Percentiles rank a stretch among this genome's conserved stretches.
These are phyloP conservation scores for Hemicentrotus pulcherrimus DNA, from an alignment of 35 echinoderm and acorn worm genomes.

Conservation along the genomic window DNA sequence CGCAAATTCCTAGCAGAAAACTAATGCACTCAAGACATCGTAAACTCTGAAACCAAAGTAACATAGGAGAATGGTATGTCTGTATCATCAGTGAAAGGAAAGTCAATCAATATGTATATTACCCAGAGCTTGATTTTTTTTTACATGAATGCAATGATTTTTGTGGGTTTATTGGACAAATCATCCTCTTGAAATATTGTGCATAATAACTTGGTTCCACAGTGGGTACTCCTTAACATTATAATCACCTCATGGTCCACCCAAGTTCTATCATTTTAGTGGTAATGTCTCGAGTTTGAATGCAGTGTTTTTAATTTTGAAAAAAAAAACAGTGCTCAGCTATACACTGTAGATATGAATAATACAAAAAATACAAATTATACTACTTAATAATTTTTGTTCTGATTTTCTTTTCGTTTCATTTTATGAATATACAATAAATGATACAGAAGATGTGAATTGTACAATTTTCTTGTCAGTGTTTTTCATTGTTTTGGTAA, in stretches of 20 bases:
- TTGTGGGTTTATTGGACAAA: background rate
- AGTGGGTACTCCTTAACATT: background rate
- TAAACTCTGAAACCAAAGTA: background rate
- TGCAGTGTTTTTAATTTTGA: constrained; percentile 37
- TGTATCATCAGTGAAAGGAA: background rate
- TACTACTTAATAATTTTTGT: constrained; percentile 48
- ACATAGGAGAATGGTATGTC: background rate
- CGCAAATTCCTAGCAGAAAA: background rate
- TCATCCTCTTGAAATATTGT: background rate
- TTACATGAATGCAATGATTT: background rate
- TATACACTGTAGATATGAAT: constrained; percentile 34
- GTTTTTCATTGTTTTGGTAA: background rate
- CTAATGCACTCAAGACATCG: background rate
- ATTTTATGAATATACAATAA: constrained; percentile 50
- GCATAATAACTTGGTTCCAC: background rate
- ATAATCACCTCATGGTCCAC: background rate
- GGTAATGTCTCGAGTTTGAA: constrained; percentile 22
- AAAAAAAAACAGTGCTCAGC: constrained; percentile 33
- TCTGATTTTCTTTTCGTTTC: constrained; percentile 38
- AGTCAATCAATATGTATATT: background rate
- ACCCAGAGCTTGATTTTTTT: background rate
- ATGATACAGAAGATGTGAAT: constrained; percentile 51
- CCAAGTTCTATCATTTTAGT: background rate
- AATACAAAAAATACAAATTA: constrained; percentile 31
- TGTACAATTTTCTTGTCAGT: background rate